Evolutionary conservation across 2,797 vertebrate genomes (phyloP).

Genomic region (Sebastes hopkinsi): DNA sequence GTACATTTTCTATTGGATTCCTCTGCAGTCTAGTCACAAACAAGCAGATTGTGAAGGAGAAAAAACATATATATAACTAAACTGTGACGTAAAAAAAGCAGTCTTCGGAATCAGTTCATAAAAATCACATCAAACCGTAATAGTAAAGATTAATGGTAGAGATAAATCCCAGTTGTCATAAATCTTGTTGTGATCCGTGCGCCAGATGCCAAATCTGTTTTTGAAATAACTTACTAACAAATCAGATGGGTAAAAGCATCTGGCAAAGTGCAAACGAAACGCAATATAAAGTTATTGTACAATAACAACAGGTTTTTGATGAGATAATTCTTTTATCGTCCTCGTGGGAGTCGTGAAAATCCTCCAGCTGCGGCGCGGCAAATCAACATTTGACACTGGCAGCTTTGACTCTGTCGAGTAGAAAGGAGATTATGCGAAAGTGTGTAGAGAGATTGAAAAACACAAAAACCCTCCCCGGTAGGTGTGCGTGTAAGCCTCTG

Average conservation of each 20-base stretch:
- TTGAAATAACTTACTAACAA: background rate
- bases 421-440: conserved; percentile 7
- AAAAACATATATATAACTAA: background rate
- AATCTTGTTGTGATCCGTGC: background rate
- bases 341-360: conserved; percentile 29
- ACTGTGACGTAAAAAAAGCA: background rate
- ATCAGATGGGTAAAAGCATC: conserved; percentile 19
- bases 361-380: conserved; percentile 48
- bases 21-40: background rate
- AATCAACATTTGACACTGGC: conserved; percentile 56
- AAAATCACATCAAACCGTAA: background rate
- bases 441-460: conserved; percentile 2
- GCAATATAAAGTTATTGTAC: conserved; percentile 25
- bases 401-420: conserved; percentile 15
- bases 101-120: background rate
- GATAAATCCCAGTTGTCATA: conserved; percentile 11
- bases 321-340: conserved; percentile 34
- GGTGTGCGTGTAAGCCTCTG: background rate
- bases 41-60: background rate
- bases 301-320: conserved; percentile 46
- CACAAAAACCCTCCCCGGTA: background rate
- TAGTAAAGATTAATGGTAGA: background rate
- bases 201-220: conserved; percentile 15
- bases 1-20: background rate
- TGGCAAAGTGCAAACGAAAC: background rate